Evolutionary conservation across 2,113 vertebrate genomes (phyloP), one percentile per base, ranked within the genome.

Genomic region (Daubentonia madagascariensis): DNA sequence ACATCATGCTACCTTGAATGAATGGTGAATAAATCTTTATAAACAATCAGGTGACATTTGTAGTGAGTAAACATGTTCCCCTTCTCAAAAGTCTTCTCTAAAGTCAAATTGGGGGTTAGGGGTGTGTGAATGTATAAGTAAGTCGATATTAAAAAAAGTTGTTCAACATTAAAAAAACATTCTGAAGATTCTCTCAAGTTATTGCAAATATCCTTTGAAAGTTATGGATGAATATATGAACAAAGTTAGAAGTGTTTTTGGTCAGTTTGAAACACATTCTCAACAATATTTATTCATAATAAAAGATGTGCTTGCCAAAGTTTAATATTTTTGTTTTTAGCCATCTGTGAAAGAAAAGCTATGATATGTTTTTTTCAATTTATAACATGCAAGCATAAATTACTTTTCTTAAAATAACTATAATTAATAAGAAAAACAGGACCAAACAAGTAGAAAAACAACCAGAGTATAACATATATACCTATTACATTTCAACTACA

Each of bases 261-360:
- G 16, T 91, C 57, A 79, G 40, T 89, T 65, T 92, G 91, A 95
- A 97, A 78, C 6, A 96, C 16, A 96, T 92, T 68, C 57, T 75
- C 63, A 50, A 65, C 70, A 96, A 37, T 1, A 67, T 67, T 97
- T 72, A 95, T 91, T 88, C n/a, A 23, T 48, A 97, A 94, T 91
- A 89, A 97, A 89, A 48, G 8, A 86, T 65, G 11, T 73, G 8
- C 22, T 67, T 72, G 22, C 45, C 80, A 73, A 96, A 70, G 75
- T 84, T 88, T 89, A 81, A 70, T 61, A 84, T 94, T 96, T 97
- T 52, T 94, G 30, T 48, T 96, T 91, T 86, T 75, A 96, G 10
- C 8, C 89, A 75, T 28, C 90, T 75, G 45, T 48, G 4, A 23
- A 90, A 90, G 45, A 93, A 95, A 83, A 17, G 4, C 30, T 59